Conservation (phyloP, 2,888 invertebrate species). For the Leptinotarsa rubiginosa region DNA sequence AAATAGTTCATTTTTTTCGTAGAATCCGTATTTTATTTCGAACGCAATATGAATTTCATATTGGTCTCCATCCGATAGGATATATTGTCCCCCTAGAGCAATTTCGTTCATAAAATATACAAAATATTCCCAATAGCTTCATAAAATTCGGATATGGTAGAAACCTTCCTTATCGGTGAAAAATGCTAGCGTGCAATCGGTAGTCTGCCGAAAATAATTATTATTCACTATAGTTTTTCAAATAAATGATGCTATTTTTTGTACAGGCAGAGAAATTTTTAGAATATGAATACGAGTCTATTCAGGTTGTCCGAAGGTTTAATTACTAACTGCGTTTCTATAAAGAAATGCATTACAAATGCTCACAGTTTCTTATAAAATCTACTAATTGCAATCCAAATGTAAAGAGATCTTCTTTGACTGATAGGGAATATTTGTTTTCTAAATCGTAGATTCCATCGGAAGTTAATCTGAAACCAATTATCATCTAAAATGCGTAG, state of each 20-base stretch:
- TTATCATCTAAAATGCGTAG: too few relatives aligned
- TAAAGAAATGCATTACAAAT: too few relatives aligned
- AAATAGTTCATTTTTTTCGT: constrained; percentile 21
- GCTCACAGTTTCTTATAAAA: too few relatives aligned
- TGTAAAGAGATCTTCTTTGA: too few relatives aligned
- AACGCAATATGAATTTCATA: constrained; percentile 38
- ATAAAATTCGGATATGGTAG: constrained; percentile 42
- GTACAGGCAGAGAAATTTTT: too few relatives aligned
- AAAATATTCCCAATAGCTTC: constrained; percentile 47
- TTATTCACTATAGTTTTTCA: constrained; percentile 26
- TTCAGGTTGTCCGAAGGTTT: too few relatives aligned
- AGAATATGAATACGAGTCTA: too few relatives aligned
- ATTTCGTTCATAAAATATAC: constrained; percentile 46
- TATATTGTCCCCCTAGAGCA: constrained; percentile 37
- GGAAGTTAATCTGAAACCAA: too few relatives aligned
- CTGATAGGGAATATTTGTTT: too few relatives aligned
- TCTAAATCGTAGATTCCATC: too few relatives aligned
- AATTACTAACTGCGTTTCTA: too few relatives aligned
- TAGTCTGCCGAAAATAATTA: constrained; percentile 33
- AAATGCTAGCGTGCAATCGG: constrained; percentile 42
- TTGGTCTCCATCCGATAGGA: constrained; percentile 32
- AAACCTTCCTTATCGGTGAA: constrained; percentile 44
- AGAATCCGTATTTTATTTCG: constrained; percentile 35
- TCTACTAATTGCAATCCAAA: too few relatives aligned
- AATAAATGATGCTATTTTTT: background rate